A percentile compares a stretch with the other conserved stretches of the same genome.
These are phyloP conservation scores for Spheniscus mendiculus DNA, from an alignment of 2,113 vertebrate species.

Conservation along the genomic window DNA sequence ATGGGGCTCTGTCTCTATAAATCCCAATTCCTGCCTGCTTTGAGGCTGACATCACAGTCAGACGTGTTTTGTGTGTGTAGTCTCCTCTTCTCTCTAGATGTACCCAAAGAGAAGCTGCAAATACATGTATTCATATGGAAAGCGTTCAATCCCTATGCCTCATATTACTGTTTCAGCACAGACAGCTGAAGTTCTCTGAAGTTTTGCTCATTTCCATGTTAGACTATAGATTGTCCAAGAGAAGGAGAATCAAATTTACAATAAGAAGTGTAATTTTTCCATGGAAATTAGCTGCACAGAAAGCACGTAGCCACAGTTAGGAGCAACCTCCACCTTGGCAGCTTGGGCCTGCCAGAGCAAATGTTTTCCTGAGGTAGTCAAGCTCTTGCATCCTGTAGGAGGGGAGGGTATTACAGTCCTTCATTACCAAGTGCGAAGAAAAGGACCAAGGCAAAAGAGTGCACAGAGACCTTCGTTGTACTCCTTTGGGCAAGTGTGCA, in stretches of 20 bases:
- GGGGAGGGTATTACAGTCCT: not conserved
- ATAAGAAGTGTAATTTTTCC: not conserved
- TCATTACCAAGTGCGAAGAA: not conserved
- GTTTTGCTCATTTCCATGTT: not conserved
- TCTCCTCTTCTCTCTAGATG: not conserved
- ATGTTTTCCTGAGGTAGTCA: not conserved
- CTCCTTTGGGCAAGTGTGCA: not conserved
- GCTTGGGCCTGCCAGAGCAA: not conserved
- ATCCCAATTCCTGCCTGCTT: not conserved
- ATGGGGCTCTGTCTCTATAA: not conserved
- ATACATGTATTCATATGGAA: not conserved
- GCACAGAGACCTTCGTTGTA: not conserved
- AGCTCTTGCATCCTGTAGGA: not conserved
- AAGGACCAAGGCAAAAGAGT: not conserved
- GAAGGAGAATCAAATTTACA: not conserved
- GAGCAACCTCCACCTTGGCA: not conserved
- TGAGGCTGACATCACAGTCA: not conserved
- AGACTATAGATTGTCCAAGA: not conserved
- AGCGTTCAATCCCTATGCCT: rapidly evolving
- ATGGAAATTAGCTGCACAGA: not conserved
- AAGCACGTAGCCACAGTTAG: not conserved
- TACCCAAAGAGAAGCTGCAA: not conserved
- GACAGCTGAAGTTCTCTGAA: not conserved
- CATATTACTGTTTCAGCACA: not conserved
- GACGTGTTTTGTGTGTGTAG: not conserved